Evolutionary conservation across 2,797 vertebrate species (phyloP).

Genomic region (Mallotus villosus): DNA sequence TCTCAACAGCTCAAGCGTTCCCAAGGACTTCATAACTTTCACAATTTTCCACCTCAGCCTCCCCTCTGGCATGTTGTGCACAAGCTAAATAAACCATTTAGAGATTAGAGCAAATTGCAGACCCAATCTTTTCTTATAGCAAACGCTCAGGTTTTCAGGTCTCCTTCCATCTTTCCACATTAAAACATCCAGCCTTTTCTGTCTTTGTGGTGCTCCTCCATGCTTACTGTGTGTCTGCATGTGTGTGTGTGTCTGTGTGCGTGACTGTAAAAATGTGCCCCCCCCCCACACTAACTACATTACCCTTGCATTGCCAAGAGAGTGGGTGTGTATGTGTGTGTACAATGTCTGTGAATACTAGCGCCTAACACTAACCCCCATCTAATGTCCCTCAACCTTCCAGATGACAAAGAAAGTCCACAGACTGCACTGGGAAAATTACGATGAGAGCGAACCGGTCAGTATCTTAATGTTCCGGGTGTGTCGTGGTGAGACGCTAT

Average conservation of each 20-base stretch:
- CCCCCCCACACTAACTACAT: conserved; percentile 42
- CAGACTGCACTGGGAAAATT: conserved; percentile 93
- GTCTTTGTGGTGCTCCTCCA: not conserved
- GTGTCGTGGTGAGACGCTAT: conserved; percentile 16
- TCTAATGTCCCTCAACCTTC: conserved; percentile 65
- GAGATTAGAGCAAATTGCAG: not conserved
- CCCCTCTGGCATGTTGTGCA: conserved; percentile 12
- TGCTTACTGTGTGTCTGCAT: not conserved
- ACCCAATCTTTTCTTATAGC: conserved; percentile 10
- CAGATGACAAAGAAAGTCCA: conserved; percentile 87
- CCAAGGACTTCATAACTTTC: conserved; percentile 20
- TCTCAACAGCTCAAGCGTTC: too few relatives aligned
- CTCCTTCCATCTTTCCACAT: conserved; percentile 1
- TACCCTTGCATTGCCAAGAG: conserved; percentile 31
- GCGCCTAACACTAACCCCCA: conserved; percentile 58
- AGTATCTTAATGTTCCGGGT: conserved; percentile 74
- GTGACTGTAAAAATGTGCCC: conserved; percentile 18
- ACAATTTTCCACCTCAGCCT: not conserved
- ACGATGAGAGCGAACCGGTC: conserved; percentile 96
- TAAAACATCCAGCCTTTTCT: not conserved
- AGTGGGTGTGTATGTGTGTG: conserved; percentile 19
- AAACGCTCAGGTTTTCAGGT: not conserved
- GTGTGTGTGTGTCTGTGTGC: not conserved
- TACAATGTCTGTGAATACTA: conserved; percentile 42
- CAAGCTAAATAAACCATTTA: conserved; percentile 6